Evolutionary conservation across 2,113 vertebrate species (phyloP).

Genomic region (Xiphophorus hellerii): DNA sequence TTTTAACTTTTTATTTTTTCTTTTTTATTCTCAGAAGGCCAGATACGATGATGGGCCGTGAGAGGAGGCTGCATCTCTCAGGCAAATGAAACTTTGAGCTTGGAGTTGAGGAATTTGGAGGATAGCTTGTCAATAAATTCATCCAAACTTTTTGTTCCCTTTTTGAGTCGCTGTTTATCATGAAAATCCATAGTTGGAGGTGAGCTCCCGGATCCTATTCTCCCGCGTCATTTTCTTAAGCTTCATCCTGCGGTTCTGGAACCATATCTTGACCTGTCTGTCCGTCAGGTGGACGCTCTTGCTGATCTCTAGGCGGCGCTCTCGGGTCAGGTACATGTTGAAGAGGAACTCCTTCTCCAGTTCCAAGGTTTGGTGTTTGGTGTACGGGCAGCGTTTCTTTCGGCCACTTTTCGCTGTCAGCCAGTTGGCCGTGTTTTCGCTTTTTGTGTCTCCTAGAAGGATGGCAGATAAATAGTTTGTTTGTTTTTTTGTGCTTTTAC

Average conservation of each 20-base stretch:
- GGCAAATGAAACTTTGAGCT: conserved; percentile 50
- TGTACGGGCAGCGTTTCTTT: conserved; percentile 99
- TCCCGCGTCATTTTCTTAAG: conserved; percentile 99
- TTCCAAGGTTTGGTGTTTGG: conserved; percentile 98
- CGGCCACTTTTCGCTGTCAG: conserved; percentile 96
- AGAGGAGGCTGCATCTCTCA: conserved; percentile 39
- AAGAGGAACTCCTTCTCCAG: conserved; percentile 99
- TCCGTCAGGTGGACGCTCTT: conserved; percentile 98
- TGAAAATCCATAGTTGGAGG: conserved; percentile 97
- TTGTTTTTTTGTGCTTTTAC: conserved; percentile 14
- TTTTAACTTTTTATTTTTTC: too few relatives aligned
- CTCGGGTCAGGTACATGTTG: conserved; percentile 99
- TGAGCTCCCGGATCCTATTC: conserved; percentile 96
- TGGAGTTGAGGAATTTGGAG: background rate
- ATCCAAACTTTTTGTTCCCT: conserved; percentile 1
- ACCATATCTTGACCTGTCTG: conserved; percentile 99
- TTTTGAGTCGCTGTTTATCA: conserved; percentile 76
- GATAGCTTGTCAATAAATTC: conserved; percentile 6
- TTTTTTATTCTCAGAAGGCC: background rate
- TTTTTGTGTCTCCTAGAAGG: conserved; percentile 88
- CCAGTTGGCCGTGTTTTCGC: conserved; percentile 93
- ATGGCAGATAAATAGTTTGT: conserved; percentile 33
- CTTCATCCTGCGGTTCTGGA: conserved; percentile 99
- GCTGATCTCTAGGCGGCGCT: conserved; percentile 99
- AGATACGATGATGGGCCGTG: background rate